Evolutionary conservation across 2,113 vertebrate genomes (phyloP).

Genomic region (Anthoscopus minutus): DNA sequence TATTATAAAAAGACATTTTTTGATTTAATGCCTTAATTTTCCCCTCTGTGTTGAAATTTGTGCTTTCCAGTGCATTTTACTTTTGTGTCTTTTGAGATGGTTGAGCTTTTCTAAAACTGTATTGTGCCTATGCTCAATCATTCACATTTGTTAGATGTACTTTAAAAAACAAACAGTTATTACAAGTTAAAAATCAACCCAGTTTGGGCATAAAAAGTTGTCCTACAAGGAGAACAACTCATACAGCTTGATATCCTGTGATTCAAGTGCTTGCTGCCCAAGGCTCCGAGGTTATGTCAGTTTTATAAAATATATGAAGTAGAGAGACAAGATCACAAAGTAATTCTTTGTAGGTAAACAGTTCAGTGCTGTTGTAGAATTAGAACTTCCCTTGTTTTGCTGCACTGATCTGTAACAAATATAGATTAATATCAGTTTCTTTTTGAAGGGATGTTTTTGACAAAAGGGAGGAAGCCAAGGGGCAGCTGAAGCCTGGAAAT

Average conservation of each 20-base stretch:
- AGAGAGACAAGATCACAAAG: background rate
- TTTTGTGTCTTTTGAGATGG: background rate
- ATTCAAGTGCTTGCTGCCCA: background rate
- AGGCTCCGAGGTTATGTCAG: background rate
- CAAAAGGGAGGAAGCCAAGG: background rate
- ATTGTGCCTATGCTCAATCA: background rate
- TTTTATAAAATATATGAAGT: background rate
- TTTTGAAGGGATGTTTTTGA: background rate
- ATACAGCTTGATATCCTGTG: background rate
- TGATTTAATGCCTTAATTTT: background rate
- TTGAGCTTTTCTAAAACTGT: background rate
- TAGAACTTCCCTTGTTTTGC: background rate
- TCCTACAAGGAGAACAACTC: background rate
- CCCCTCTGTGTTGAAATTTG: background rate
- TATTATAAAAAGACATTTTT: background rate
- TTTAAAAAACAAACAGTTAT: background rate
- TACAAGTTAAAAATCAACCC: background rate
- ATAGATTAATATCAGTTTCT: background rate
- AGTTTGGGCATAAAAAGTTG: background rate
- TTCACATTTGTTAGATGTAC: background rate
- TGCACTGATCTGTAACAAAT: background rate
- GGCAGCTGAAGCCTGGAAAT: background rate
- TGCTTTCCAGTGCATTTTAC: background rate
- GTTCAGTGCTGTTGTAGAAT: background rate
- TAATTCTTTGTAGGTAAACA: background rate